Evolutionary conservation across 1,140 invertebrate genomes (phyloP).

Genomic region (Uloborus diversus): DNA sequence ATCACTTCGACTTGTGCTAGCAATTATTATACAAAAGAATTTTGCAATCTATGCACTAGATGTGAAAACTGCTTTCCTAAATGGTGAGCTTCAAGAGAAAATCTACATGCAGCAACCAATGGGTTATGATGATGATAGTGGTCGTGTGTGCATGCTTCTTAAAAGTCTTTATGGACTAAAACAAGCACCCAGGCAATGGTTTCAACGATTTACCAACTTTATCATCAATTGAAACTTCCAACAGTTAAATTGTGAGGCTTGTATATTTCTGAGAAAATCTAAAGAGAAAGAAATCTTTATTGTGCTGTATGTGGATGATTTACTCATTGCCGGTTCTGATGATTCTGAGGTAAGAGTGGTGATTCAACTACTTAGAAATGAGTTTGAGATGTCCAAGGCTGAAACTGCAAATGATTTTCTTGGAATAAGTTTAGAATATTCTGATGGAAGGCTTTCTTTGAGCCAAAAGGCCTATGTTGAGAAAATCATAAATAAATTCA

Average conservation of each 20-base stretch:
- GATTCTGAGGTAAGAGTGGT: not conserved
- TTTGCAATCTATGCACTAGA: constrained; percentile 60
- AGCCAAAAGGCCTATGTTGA: constrained; percentile 2
- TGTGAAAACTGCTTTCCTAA: constrained; percentile 62
- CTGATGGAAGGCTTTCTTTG: not conserved
- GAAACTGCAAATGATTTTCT: constrained; percentile 21
- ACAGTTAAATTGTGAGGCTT: constrained; percentile 1
- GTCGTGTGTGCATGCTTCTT: constrained; percentile 39
- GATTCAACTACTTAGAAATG: constrained; percentile 5
- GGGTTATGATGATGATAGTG: constrained; percentile 46
- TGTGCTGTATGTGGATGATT: constrained; percentile 25
- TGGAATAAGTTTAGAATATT: constrained; percentile 4
- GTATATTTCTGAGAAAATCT: constrained; percentile 6
- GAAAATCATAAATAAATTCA: not conserved
- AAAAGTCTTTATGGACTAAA: constrained; percentile 60
- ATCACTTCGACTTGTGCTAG: not conserved
- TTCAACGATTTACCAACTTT: no score
- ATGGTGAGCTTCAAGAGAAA: constrained; percentile 64
- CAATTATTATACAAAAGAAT: constrained; percentile 41
- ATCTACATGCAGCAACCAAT: constrained; percentile 64
- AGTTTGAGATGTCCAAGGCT: constrained; percentile 28
- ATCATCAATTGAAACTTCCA: not conserved
- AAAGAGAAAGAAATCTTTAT: constrained; percentile 7
- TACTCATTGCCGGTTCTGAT: constrained; percentile 18
- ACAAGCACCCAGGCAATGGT: constrained; percentile 54